A percentile compares a stretch with the other conserved stretches of the same genome.
Evolutionary conservation across 2,888 invertebrate species (phyloP).

Genomic region (Netelia inedita): DNA sequence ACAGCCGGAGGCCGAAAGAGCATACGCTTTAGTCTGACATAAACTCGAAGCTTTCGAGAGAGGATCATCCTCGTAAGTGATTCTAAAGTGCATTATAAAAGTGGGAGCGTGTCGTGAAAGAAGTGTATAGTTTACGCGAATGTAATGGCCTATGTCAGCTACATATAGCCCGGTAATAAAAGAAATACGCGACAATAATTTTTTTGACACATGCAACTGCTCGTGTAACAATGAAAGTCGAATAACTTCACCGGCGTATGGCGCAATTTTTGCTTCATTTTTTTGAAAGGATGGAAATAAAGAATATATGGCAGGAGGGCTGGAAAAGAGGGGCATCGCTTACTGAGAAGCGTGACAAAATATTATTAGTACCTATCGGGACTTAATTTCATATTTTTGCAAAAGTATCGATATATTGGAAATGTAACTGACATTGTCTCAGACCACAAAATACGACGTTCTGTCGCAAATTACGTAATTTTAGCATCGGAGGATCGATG

Average conservation of each 20-base stretch:
- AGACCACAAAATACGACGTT: conserved; percentile 25
- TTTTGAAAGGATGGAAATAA: conserved; percentile 20
- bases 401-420: conserved; percentile 74
- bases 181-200: conserved; percentile 28
- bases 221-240: conserved; percentile 33
- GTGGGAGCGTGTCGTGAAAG: conserved; percentile 27
- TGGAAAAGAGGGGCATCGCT: not conserved
- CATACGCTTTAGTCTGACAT: conserved; percentile 66
- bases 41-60: conserved; percentile 45
- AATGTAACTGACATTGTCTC: conserved; percentile 72
- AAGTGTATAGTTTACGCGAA: conserved; percentile 14
- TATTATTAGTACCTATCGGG: too few relatives aligned
- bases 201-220: not conserved
- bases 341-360: too few relatives aligned
- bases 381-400: too few relatives aligned
- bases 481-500: conserved; percentile 56
- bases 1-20: conserved; percentile 50
- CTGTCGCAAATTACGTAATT: conserved; percentile 17
- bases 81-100: conserved; percentile 65
- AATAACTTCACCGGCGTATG: conserved; percentile 7
- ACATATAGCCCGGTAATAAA: not conserved
- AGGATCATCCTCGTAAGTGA: conserved; percentile 63
- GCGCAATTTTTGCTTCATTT: conserved; percentile 11
- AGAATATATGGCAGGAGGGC: not conserved
- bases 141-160: conserved; percentile 1